Evolutionary conservation across 1,140 invertebrate species (phyloP), one percentile per base, ranked within the genome.

Genomic region (Drosophila serrata): DNA sequence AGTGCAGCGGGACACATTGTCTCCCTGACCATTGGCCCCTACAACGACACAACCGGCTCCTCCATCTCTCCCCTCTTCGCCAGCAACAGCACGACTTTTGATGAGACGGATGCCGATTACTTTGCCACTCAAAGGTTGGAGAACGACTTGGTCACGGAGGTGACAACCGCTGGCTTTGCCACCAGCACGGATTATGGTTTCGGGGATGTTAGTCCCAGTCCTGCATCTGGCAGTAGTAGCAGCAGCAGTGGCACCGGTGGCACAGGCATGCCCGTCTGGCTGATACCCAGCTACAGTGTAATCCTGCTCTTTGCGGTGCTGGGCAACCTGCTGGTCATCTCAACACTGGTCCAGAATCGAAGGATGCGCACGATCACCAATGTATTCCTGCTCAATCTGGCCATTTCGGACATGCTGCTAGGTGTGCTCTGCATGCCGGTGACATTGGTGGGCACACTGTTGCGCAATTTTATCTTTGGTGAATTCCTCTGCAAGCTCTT

Each of bases 291-390:
- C 2, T 97, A 97, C 88, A 94, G 95, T 31, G 92, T 95, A 0
- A 97, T 98, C 64, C 97, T 98, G 90, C 87, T 97, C 8, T 94
- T 97, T 48, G 95, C 96, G 0, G 95, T 98, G 53, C 93, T 96
- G 3, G 97, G 97, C 0, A 98, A 98, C 93, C 94, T 95, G 5
- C 92, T 97, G 56, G 97, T 98, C 6, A 95, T 98, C 43, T 94
- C 96, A 3, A 97, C 97, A 0, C 92, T 98, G 37, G 94, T 96
- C 1, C 95, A 96, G 85, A 97, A 98, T 92, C 95, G 96, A 78
- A 93, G 96, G 72, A 98, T 98, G 97, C 94, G 97, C 53, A 98
- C 97, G 0, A 96, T 98, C 9, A 98, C 97, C 7, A 98, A 98
- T 90, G 95, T 98, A 11, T 98, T 97, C 92, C 94, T 98, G 22